These are phyloP conservation scores for Cataglyphis livida DNA, from an alignment of 2,888 invertebrate genomes.

Conservation along the genomic window DNA sequence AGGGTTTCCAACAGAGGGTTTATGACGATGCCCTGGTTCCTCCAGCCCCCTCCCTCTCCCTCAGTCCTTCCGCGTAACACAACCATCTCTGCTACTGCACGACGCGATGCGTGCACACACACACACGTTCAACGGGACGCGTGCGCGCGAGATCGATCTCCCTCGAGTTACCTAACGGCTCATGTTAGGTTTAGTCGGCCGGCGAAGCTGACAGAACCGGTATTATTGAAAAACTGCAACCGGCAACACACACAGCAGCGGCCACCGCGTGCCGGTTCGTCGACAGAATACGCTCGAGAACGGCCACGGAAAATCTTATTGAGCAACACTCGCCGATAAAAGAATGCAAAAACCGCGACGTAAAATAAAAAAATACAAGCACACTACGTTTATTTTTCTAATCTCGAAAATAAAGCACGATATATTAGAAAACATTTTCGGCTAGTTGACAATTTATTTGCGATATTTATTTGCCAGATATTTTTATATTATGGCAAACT, in stretches of 20 bases:
- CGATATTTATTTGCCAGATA: not conserved
- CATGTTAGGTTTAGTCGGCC: slow-evolving; percentile 28
- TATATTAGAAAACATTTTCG: not conserved
- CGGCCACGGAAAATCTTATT: slow-evolving; percentile 15
- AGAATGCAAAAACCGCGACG: not conserved
- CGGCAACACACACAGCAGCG: not conserved
- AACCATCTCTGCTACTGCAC: slow-evolving; percentile 33
- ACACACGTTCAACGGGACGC: not conserved
- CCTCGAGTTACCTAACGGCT: slow-evolving; percentile 53
- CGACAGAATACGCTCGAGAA: slow-evolving; percentile 38
- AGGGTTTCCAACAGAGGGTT: slow-evolving; percentile 53
- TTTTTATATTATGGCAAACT: not conserved
- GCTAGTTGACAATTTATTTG: not conserved
- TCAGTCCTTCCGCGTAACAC: too few relatives aligned
- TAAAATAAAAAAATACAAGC: not conserved
- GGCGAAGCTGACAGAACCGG: slow-evolving; percentile 46
- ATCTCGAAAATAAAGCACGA: not conserved
- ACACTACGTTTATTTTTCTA: not conserved
- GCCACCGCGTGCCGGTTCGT: not conserved
- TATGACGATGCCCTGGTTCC: slow-evolving; percentile 34
- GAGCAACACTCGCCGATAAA: slow-evolving; percentile 20
- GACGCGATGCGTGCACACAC: not conserved
- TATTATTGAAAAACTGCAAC: slow-evolving; percentile 61
- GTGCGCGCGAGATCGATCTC: slow-evolving; percentile 56
- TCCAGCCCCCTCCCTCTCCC: not conserved